A percentile compares a stretch with the other conserved stretches of the same genome.
phyloP scores from a whole-genome alignment of 2,113 vertebrate genomes.

The Clarias gariepinus region DNA sequence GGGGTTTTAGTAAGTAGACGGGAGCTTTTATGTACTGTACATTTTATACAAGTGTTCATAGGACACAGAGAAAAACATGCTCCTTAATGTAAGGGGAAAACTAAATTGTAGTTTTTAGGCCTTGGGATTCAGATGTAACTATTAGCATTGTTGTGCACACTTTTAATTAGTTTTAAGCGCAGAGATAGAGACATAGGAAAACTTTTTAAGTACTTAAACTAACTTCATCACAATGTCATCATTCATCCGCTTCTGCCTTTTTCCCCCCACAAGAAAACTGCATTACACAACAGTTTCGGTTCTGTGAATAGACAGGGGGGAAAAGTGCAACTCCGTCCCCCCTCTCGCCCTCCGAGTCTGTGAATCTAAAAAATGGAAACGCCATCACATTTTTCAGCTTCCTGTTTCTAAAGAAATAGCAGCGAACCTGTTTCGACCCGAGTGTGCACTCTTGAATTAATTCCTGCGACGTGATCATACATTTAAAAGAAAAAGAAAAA shows the following conservation, averaged over 20 bases:
- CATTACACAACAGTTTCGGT: not conserved
- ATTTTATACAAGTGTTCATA: not conserved
- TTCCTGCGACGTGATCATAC: not conserved
- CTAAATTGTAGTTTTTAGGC: too few relatives aligned
- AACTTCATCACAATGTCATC: not conserved
- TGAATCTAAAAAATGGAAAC: constrained; percentile 5
- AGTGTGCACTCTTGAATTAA: not conserved
- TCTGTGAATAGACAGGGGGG: not conserved
- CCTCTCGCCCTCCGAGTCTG: not conserved
- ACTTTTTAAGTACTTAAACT: not conserved
- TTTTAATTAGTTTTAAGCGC: not conserved
- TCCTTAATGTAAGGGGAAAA: too few relatives aligned
- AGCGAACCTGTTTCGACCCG: not conserved
- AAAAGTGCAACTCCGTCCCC: not conserved
- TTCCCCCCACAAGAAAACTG: not conserved
- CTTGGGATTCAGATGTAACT: not conserved
- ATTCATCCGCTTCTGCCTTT: not conserved
- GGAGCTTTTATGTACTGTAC: not conserved
- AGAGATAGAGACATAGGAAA: too few relatives aligned
- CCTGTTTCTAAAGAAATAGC: not conserved
- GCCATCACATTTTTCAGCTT: not conserved
- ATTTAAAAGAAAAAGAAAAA: not conserved
- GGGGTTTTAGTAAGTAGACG: not conserved
- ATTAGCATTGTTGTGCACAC: not conserved
- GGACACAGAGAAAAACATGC: not conserved